phyloP scores from a whole-genome alignment of 37 sponge, comb jelly and placozoan species.

The Dysidea cf. avara region DNA sequence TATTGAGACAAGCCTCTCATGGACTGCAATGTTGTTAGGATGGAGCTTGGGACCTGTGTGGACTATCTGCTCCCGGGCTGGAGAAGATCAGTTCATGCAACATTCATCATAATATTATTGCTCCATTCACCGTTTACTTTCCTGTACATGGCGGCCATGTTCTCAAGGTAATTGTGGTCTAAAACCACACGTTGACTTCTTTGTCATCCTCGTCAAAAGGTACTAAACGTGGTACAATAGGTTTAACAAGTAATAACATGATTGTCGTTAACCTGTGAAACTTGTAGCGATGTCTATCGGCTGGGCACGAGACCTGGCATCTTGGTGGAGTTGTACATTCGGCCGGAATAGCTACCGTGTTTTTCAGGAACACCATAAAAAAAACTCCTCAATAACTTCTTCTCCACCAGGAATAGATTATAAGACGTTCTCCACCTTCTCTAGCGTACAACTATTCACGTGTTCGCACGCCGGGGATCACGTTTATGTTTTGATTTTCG shows the following conservation, averaged over 20 bases:
- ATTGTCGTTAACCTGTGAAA: conserved; percentile 74
- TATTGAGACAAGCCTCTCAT: conserved; percentile 81
- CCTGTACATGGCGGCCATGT: conserved; percentile 97
- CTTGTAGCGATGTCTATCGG: conserved; percentile 97
- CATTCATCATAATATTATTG: not conserved
- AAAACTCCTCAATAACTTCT: too few species aligned
- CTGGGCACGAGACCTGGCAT: too few species aligned
- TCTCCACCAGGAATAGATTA: too few species aligned
- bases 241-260: not conserved
- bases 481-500: too few species aligned
- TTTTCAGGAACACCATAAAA: too few species aligned
- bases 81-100: not conserved
- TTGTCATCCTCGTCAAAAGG: conserved; percentile 98
- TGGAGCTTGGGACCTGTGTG: conserved; percentile 98
- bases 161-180: conserved; percentile 98
- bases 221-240: conserved; percentile 45
- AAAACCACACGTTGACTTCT: conserved; percentile 93
- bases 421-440: too few species aligned
- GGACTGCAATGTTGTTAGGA: conserved; percentile 93
- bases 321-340: too few species aligned
- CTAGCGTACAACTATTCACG: too few species aligned
- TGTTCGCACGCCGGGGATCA: too few species aligned
- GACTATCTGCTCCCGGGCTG: conserved; percentile 92
- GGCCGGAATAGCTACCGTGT: too few species aligned
- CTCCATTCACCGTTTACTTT: conserved; percentile 86